A percentile compares a stretch with the other conserved stretches of the same genome.
phyloP scores from a whole-genome alignment of 2,797 vertebrate species.

The Molossus alvarezi region DNA sequence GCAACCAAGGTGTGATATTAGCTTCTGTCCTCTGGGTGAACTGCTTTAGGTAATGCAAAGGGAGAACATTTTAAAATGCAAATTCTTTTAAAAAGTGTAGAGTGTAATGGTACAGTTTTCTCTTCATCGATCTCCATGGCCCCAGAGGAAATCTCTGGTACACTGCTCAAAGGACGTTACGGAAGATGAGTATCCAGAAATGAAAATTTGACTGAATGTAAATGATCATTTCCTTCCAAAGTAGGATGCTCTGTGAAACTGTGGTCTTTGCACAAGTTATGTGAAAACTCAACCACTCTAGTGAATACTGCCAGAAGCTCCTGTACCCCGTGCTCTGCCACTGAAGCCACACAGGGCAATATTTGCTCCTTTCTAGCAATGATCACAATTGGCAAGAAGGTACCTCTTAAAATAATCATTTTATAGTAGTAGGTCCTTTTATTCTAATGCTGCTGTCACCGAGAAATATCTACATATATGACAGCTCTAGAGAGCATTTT shows the following conservation, averaged over 20 bases:
- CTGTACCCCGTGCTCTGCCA: not conserved
- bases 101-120: not conserved
- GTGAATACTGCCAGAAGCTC: not conserved
- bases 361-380: not conserved
- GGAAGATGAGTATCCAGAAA: not conserved
- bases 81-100: not conserved
- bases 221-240: not conserved
- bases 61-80: not conserved
- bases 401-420: not conserved
- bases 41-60: not conserved
- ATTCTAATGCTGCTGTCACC: not conserved
- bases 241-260: not conserved
- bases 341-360: not conserved
- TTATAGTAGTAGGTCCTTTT: not conserved
- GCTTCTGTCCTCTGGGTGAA: not conserved
- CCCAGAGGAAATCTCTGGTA: not conserved
- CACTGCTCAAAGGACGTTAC: not conserved
- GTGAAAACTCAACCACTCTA: not conserved
- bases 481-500: not conserved
- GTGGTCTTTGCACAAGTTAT: not conserved
- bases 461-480: not conserved
- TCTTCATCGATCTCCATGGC: not conserved
- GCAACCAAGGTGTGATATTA: slow-evolving; percentile 8
- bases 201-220: not conserved
- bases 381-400: not conserved